Evolutionary conservation across 2,113 vertebrate species (phyloP).

Genomic region (Hemibates koningsi): DNA sequence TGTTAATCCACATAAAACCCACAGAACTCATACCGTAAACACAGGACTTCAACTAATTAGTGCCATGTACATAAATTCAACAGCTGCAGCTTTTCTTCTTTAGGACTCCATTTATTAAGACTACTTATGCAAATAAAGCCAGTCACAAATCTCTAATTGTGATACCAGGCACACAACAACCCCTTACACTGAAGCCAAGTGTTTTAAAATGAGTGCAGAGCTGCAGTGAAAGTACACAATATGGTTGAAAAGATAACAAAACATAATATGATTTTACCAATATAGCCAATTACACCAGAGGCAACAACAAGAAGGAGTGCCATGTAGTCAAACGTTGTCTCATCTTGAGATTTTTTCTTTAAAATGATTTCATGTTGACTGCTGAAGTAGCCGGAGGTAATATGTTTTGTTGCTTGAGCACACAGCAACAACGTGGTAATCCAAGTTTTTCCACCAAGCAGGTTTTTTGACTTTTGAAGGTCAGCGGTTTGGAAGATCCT

Average conservation of each 20-base stretch:
- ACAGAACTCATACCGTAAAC: background rate
- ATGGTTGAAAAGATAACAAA: background rate
- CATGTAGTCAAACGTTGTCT: background rate
- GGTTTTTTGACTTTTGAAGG: background rate
- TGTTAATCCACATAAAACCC: background rate
- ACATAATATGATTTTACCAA: background rate
- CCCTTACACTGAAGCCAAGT: background rate
- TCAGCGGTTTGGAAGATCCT: background rate
- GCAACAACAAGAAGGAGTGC: background rate
- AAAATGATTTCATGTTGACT: background rate
- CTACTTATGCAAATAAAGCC: constrained; percentile 14
- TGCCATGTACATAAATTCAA: background rate
- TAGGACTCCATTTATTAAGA: background rate
- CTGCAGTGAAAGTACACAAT: background rate
- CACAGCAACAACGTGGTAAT: background rate
- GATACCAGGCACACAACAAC: constrained; percentile 4
- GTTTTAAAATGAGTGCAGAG: background rate
- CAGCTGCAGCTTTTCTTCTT: background rate
- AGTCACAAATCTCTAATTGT: constrained; percentile 14
- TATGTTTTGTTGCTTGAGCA: background rate
- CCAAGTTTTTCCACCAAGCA: background rate
- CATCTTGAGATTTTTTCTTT: background rate
- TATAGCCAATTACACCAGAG: background rate
- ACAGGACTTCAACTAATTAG: background rate
- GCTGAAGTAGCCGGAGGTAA: background rate